Percentiles rank a stretch among this genome's conserved stretches.
Evolutionary conservation across 2,797 vertebrate genomes (phyloP).

Genomic region (Silurus aristotelis): DNA sequence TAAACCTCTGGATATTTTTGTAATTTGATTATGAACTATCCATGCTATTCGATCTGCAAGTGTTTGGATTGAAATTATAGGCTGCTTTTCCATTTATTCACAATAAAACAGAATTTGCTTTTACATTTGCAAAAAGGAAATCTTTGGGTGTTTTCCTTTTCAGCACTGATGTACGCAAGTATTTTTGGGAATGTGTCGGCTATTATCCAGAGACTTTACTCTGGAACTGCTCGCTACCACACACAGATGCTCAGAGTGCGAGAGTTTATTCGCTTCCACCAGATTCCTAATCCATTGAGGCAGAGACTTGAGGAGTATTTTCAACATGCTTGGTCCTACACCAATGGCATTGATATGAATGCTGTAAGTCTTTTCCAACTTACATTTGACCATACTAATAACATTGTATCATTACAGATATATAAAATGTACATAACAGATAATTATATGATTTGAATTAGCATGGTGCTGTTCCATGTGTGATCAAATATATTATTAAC

Average conservation of each 20-base stretch:
- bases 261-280: slow-evolving; percentile 84
- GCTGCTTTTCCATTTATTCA: neutral
- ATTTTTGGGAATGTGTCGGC: slow-evolving; percentile 88
- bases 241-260: slow-evolving; percentile 82
- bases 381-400: neutral
- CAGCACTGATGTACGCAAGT: slow-evolving; percentile 85
- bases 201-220: slow-evolving; percentile 84
- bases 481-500: neutral
- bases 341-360: slow-evolving; percentile 79
- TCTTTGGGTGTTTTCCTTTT: neutral
- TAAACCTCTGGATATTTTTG: neutral
- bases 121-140: slow-evolving; percentile 21
- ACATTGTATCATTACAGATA: neutral
- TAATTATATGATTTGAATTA: neutral
- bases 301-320: slow-evolving; percentile 79
- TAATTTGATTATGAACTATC: neutral
- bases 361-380: slow-evolving; percentile 66
- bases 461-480: neutral
- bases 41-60: neutral
- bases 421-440: neutral
- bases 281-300: slow-evolving; percentile 81
- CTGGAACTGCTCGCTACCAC: slow-evolving; percentile 81
- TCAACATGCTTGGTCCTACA: slow-evolving; percentile 78
- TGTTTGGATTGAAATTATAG: neutral
- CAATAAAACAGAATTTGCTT: neutral